Evolutionary conservation across 2,113 vertebrate species (phyloP).

Genomic region (Gadus macrocephalus): DNA sequence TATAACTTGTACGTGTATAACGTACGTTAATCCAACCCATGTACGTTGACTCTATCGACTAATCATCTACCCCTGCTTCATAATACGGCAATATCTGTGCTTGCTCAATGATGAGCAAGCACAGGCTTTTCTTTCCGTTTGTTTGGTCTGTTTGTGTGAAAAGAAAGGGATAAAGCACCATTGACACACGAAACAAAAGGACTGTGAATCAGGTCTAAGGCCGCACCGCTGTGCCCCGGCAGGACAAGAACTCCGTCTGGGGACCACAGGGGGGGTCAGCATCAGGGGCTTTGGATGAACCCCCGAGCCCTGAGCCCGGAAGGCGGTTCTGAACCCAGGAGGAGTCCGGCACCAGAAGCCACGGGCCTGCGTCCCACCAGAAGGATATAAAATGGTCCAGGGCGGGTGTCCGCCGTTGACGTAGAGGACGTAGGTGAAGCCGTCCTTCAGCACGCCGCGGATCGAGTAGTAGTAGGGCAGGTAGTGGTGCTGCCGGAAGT

Average conservation of each 20-base stretch:
- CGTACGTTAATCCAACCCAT: neutral
- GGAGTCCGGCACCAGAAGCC: neutral
- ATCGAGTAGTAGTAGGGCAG: slow-evolving; percentile 99
- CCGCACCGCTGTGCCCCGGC: too few relatives aligned
- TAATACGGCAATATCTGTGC: slow-evolving; percentile 26
- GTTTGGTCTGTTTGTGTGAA: neutral
- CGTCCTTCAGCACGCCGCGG: slow-evolving; percentile 95
- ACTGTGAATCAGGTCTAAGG: too few relatives aligned
- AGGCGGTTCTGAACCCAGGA: neutral
- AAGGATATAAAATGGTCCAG: slow-evolving; percentile 99
- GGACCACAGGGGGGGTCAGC: too few relatives aligned
- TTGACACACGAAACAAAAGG: too few relatives aligned
- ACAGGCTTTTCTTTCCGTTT: slow-evolving; percentile 38
- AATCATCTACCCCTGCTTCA: neutral
- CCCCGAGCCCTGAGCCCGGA: neutral
- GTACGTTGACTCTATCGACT: neutral
- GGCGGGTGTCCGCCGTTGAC: slow-evolving; percentile 96
- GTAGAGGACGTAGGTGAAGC: slow-evolving; percentile 97
- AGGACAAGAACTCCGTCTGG: too few relatives aligned
- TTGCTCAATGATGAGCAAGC: neutral
- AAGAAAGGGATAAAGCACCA: neutral
- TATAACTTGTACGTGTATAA: neutral
- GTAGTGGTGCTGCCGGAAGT: slow-evolving; percentile 98
- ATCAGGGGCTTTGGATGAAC: neutral
- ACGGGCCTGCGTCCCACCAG: neutral